Conservation (phyloP, 2,888 invertebrate genomes). For the Stomorhina lunata region DNA sequence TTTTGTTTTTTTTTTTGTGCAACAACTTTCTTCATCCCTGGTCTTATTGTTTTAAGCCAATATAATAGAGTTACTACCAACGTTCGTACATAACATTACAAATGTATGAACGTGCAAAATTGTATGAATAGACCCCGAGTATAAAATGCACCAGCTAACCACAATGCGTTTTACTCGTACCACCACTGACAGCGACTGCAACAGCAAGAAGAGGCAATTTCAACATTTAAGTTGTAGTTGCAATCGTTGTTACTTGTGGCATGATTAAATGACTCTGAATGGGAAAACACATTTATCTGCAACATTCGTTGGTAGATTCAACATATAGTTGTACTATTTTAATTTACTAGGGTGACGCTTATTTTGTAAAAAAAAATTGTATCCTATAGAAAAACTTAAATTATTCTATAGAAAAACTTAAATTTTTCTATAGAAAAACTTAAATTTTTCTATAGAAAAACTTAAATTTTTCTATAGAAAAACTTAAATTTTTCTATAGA, state of each 20-base stretch:
- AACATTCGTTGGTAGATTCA: background rate
- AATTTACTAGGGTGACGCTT: too few relatives aligned
- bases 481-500: too few relatives aligned
- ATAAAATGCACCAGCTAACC: background rate
- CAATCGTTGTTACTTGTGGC: slow-evolving; percentile 39
- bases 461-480: too few relatives aligned
- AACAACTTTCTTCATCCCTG: slow-evolving; percentile 16
- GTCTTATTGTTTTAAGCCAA: slow-evolving; percentile 61
- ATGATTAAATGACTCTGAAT: slow-evolving; percentile 51
- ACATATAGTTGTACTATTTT: background rate
- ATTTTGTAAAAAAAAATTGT: too few relatives aligned
- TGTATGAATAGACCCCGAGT: background rate
- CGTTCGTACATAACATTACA: too few relatives aligned
- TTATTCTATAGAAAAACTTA: too few relatives aligned
- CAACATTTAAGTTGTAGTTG: background rate
- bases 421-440: too few relatives aligned
- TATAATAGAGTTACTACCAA: background rate
- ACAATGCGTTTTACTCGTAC: too few relatives aligned
- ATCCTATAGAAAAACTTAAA: too few relatives aligned
- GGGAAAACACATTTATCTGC: slow-evolving; percentile 17
- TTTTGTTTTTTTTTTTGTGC: slow-evolving; percentile 3
- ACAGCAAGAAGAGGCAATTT: background rate
- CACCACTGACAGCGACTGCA: background rate
- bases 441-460: too few relatives aligned
- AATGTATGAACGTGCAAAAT: background rate